These are phyloP conservation scores for Myoxocephalus aenaeus DNA, from an alignment of 2,797 vertebrate genomes.

Conservation along the genomic window DNA sequence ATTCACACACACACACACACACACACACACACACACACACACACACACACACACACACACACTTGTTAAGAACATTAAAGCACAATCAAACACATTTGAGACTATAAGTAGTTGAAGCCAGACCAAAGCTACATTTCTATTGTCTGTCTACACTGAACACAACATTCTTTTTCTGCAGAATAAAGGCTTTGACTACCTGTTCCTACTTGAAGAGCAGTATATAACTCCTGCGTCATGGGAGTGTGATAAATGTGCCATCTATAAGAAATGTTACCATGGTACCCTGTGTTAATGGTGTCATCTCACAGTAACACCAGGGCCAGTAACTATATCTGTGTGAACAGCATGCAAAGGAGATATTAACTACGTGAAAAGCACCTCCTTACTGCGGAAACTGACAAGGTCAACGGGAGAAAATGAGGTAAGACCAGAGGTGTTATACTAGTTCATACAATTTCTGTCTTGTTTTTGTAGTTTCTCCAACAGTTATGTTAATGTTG, in stretches of 20 bases:
- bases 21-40: slow-evolving; percentile 20
- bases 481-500: neutral
- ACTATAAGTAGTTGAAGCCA: neutral
- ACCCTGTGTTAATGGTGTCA: neutral
- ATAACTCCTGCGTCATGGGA: neutral
- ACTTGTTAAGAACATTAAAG: slow-evolving; percentile 13
- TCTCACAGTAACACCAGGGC: neutral
- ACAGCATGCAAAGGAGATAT: neutral
- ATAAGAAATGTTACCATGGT: neutral
- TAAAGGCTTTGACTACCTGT: neutral
- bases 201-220: neutral
- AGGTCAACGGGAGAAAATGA: neutral
- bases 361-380: neutral
- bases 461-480: neutral
- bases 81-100: slow-evolving; percentile 4
- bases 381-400: neutral
- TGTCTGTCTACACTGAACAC: neutral
- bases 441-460: neutral
- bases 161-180: neutral
- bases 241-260: neutral
- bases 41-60: slow-evolving; percentile 7
- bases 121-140: slow-evolving; percentile 13
- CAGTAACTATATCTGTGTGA: neutral
- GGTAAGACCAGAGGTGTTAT: neutral
- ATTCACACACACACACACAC: neutral